Percentiles rank a stretch among this genome's conserved stretches.
These are phyloP conservation scores for Diachasmimorpha longicaudata DNA, from an alignment of 1,140 invertebrate species.

Conservation along the genomic window DNA sequence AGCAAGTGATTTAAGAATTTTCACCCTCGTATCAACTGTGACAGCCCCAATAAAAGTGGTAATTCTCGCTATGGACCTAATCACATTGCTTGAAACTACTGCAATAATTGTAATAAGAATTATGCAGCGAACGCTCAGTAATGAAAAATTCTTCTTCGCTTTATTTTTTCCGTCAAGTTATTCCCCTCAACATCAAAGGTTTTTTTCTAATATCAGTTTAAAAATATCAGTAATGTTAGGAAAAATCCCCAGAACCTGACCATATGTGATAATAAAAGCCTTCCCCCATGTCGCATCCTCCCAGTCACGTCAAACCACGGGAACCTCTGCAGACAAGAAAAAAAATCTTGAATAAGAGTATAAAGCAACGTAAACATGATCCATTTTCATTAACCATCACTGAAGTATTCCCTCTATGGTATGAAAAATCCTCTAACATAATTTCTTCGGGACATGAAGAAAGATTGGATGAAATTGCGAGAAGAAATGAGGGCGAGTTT, in stretches of 20 bases:
- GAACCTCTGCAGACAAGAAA: not conserved
- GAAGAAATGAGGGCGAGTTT: not conserved
- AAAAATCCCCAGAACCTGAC: no score
- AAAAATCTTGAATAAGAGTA: not conserved
- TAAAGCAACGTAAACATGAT: not conserved
- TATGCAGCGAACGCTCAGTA: not conserved
- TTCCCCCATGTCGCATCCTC: no score
- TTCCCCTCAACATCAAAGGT: not conserved
- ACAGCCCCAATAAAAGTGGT: no score
- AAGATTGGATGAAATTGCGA: not conserved
- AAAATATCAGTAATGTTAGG: no score
- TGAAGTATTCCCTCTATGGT: not conserved
- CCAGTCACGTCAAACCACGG: no score
- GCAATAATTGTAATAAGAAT: not conserved
- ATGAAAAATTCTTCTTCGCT: not conserved
- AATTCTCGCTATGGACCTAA: no score
- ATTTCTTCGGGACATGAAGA: not conserved
- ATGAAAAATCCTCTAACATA: not conserved
- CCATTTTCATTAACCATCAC: not conserved
- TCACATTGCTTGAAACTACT: not conserved
- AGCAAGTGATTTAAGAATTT: not conserved
- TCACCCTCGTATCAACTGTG: not conserved
- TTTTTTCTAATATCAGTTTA: no score
- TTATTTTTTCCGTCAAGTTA: not conserved
- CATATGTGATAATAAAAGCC: no score